Base-by-base conservation (phyloP, 2,797 vertebrate species). In the Manis crassicaudata region DNA sequence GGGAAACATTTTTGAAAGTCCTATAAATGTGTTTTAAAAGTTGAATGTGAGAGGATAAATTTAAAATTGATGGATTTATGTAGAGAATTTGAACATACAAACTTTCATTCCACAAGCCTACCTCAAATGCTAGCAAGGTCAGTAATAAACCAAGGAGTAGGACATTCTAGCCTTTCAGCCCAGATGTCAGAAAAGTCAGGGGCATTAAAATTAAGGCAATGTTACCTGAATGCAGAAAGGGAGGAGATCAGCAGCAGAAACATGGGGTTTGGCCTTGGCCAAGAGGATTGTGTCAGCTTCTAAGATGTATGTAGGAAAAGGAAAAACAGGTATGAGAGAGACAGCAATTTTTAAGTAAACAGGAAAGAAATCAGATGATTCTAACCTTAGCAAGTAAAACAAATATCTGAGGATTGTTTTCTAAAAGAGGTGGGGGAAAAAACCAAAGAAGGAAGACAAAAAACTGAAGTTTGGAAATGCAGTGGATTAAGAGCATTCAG, bases 1-100 rank as follows among this genome's bases (percentile, higher is more conserved):
- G 60, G 17, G 80, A 96, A 96, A 70, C 8, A 46, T 43, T 84
- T 73, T 95, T 35, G 35, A 72, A 95, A 93, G 37, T 7, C 92
- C 32, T 56, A 79, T 70, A 84, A 37, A 56, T 60, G 2, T 37
- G 29, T 77, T 93, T 94, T 46, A 12, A 46, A 84, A 90, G 92
- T 63, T 87, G 29, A 92, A 90, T 62, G 65, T 63, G 13, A 18
- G 92, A 94, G 12, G 3, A 79, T 73, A 12, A 77, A 88, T 58
- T 87, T 56, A 92, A 95, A 92, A 68, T 7, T 52, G 43, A 35
- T 54, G 68, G 85, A 72, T 81, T 37, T 37, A 37, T 29, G 37
- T 75, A 54, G 4, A 75, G 37, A 94, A 93, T 73, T 65, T 88
- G 27, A 79, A 81, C 17, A 80, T 17, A 72, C 6, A 5, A 87